A percentile compares a stretch with the other conserved stretches of the same genome.
phyloP scores from a whole-genome alignment of 2,888 invertebrate genomes.

The Ferrisia virgata region DNA sequence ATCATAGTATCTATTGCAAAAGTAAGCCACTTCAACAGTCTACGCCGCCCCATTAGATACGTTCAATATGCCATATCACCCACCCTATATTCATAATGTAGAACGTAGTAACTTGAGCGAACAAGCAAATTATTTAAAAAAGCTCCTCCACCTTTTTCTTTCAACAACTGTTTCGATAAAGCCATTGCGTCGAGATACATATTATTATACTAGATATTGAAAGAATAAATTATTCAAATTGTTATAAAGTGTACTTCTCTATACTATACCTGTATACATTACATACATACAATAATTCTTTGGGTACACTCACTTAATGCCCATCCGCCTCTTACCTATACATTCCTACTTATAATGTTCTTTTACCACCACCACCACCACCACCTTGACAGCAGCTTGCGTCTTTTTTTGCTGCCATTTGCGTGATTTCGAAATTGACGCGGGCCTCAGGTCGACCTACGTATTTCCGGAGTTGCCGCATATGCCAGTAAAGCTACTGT shows the following conservation, averaged over 20 bases:
- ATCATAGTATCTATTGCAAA: too few species aligned
- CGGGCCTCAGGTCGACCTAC: not conserved
- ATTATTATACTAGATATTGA: not conserved
- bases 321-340: not conserved
- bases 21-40: too few species aligned
- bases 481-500: not conserved
- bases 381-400: not conserved
- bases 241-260: not conserved
- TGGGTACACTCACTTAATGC: not conserved
- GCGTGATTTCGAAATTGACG: not conserved
- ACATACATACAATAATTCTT: not conserved
- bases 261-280: not conserved
- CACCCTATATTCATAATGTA: not conserved
- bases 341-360: too few species aligned
- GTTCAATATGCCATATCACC: not conserved
- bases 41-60: not conserved
- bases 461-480: not conserved
- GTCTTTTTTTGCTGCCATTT: not conserved
- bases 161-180: not conserved
- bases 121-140: not conserved
- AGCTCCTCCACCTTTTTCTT: not conserved
- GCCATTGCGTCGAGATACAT: not conserved
- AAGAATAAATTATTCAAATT: constrained; percentile 29
- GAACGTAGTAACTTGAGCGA: not conserved
- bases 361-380: not conserved